phyloP scores from a whole-genome alignment of 2,113 vertebrate species.

The Stegostoma tigrinum region DNA sequence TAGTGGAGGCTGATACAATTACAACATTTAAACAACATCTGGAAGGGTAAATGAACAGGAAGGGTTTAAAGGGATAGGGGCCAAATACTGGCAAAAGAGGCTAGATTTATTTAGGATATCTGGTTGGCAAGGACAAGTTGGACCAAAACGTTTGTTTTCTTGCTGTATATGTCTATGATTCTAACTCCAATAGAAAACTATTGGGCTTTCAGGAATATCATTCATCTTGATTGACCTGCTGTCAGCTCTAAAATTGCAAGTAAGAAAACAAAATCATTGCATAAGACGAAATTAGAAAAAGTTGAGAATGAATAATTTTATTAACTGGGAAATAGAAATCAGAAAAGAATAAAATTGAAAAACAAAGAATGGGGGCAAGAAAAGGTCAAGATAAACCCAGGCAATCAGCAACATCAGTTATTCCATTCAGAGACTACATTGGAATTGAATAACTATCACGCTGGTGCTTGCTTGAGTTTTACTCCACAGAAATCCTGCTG shows the following conservation, averaged over 20 bases:
- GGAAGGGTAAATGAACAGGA: too few relatives aligned
- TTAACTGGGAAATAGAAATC: not conserved
- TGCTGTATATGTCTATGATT: too few relatives aligned
- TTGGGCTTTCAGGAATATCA: not conserved
- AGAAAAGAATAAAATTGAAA: not conserved
- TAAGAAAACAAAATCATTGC: not conserved
- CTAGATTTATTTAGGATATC: too few relatives aligned
- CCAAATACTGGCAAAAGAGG: too few relatives aligned
- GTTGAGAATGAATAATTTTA: not conserved
- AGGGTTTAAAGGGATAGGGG: too few relatives aligned
- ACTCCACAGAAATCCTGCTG: not conserved
- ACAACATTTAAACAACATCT: too few relatives aligned
- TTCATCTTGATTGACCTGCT: not conserved
- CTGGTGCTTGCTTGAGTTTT: too few relatives aligned
- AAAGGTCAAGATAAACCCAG: not conserved
- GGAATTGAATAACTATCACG: not conserved
- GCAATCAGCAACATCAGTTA: not conserved
- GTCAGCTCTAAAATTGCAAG: not conserved
- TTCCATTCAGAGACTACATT: not conserved
- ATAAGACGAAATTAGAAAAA: not conserved
- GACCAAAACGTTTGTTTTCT: too few relatives aligned
- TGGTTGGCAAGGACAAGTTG: too few relatives aligned
- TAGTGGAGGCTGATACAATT: too few relatives aligned
- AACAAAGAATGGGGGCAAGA: not conserved
- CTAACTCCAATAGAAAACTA: not conserved